Evolutionary conservation across 2,113 vertebrate species (phyloP).

Genomic region (Cygnus atratus): DNA sequence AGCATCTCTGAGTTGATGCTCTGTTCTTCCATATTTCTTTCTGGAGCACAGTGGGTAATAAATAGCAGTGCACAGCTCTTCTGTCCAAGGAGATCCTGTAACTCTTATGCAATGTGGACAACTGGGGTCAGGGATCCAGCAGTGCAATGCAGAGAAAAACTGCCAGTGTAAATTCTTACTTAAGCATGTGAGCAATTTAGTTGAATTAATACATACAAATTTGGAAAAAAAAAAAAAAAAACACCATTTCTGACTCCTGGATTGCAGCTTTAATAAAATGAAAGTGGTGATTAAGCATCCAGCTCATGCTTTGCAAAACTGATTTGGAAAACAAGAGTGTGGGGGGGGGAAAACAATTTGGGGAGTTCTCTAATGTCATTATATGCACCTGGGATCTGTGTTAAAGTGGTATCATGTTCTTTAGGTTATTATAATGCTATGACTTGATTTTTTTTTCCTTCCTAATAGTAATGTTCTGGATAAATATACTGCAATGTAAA

Average conservation of each 20-base stretch:
- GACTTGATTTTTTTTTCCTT: neutral
- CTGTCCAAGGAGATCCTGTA: neutral
- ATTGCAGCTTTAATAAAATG: neutral
- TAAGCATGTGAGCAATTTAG: neutral
- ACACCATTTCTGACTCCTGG: neutral
- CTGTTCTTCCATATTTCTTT: neutral
- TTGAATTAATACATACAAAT: neutral
- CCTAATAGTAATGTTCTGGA: neutral
- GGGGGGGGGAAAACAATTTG: neutral
- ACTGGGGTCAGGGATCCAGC: neutral
- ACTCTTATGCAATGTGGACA: accelerated
- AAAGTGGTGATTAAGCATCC: neutral
- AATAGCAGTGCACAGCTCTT: neutral
- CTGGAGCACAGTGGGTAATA: neutral
- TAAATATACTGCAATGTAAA: neutral
- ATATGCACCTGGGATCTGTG: neutral
- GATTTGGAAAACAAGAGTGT: neutral
- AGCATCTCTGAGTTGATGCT: neutral
- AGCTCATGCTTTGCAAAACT: neutral
- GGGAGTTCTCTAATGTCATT: neutral
- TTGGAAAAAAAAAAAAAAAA: neutral
- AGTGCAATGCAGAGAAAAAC: neutral
- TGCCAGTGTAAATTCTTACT: neutral
- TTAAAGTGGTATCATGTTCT: neutral
- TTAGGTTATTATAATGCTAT: neutral